These are phyloP conservation scores for Idaea straminata DNA, from an alignment of 2,888 invertebrate species.

Conservation along the genomic window DNA sequence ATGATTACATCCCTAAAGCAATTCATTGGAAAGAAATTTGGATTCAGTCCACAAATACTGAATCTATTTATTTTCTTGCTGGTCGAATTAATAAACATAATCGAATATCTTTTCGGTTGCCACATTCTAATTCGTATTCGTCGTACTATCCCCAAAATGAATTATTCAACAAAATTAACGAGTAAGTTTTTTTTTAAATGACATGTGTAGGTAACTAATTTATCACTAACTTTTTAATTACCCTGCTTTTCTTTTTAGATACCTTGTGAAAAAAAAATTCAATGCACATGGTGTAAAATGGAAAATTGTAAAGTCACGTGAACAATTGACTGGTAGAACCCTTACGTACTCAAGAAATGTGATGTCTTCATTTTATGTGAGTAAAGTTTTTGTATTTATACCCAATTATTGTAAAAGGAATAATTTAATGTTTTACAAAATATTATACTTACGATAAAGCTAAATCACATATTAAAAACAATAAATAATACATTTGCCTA, in stretches of 20 bases:
- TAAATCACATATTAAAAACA: too few species aligned
- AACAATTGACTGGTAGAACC: neutral
- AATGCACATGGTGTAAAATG: neutral
- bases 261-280: neutral
- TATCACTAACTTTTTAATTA: neutral
- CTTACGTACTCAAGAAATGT: neutral
- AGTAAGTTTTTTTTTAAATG: conserved; percentile 49
- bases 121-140: conserved; percentile 52
- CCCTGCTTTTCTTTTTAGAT: neutral
- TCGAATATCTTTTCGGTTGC: conserved; percentile 58
- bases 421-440: too few species aligned
- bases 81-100: conserved; percentile 42
- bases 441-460: too few species aligned
- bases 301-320: neutral
- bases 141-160: conserved; percentile 51
- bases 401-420: too few species aligned
- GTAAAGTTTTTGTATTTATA: neutral
- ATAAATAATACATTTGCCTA: too few species aligned
- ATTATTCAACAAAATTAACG: conserved; percentile 57
- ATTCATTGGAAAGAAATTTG: conserved; percentile 41
- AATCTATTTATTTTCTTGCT: conserved; percentile 53
- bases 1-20: conserved; percentile 16
- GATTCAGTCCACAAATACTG: conserved; percentile 53
- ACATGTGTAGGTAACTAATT: neutral
- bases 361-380: neutral